A percentile compares a stretch with the other conserved stretches of the same genome.
Conservation (phyloP, 2,888 invertebrate genomes). For the Ariolimax columbianus region DNA sequence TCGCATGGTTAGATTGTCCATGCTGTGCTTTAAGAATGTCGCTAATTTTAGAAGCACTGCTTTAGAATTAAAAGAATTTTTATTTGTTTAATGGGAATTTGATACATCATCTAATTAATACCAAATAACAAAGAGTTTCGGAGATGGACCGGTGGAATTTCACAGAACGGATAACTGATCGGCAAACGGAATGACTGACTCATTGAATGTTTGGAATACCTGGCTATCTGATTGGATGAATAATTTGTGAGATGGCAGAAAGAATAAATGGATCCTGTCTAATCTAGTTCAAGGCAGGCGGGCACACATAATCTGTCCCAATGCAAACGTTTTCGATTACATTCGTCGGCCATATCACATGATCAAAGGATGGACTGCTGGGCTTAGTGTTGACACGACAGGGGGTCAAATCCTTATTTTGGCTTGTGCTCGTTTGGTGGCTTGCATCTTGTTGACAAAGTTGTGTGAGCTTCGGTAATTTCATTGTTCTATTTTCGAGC, state of each 20-base stretch:
- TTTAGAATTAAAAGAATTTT: too few relatives aligned
- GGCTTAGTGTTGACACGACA: background rate
- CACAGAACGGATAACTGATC: background rate
- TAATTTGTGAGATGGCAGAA: conserved; percentile 1
- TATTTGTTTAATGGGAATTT: too few relatives aligned
- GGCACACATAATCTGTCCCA: conserved; percentile 4
- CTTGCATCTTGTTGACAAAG: conserved; percentile 5
- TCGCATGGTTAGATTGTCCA: too few relatives aligned
- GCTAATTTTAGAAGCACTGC: too few relatives aligned
- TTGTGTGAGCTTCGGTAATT: background rate
- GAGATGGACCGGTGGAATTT: background rate
- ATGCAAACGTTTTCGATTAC: conserved; percentile 1
- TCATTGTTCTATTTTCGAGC: background rate
- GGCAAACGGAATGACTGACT: background rate
- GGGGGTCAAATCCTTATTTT: background rate
- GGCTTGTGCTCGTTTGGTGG: background rate
- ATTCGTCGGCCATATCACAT: background rate
- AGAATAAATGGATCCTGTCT: background rate
- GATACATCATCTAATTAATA: too few relatives aligned
- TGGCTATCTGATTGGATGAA: background rate
- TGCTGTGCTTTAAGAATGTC: too few relatives aligned
- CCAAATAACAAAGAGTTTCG: background rate
- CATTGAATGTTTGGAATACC: conserved; percentile 3
- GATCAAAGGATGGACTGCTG: background rate
- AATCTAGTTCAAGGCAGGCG: conserved; percentile 4